Conservation (phyloP, 2,888 invertebrate genomes). For the Encarsia formosa region DNA sequence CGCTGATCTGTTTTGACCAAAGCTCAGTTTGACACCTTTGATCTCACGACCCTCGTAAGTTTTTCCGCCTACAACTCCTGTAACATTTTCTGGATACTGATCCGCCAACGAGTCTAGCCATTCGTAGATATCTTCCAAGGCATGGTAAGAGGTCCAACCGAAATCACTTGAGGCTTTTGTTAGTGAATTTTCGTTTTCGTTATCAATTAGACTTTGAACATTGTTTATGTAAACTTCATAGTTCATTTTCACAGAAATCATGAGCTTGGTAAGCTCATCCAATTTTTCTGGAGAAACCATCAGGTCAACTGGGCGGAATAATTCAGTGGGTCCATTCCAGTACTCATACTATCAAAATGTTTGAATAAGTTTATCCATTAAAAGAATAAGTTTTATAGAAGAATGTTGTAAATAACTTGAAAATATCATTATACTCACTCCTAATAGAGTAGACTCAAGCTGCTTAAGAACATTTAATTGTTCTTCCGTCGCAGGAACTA, state of each 20-base stretch:
- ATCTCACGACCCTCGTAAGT: conserved; percentile 61
- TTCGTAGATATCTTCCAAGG: conserved; percentile 54
- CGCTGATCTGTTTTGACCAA: conserved; percentile 51
- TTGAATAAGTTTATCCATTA: too few relatives aligned
- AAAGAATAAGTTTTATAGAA: too few relatives aligned
- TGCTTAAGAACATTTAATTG: conserved; percentile 49
- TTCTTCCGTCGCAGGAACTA: conserved; percentile 53
- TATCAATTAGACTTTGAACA: conserved; percentile 55
- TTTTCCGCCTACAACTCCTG: conserved; percentile 50
- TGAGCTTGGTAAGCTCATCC: conserved; percentile 51
- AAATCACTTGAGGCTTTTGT: conserved; percentile 42
- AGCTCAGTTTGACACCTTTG: conserved; percentile 57
- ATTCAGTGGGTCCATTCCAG: conserved; percentile 35
- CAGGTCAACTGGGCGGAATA: conserved; percentile 52
- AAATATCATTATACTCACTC: conserved; percentile 23
- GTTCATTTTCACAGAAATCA: conserved; percentile 38
- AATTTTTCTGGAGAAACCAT: conserved; percentile 60
- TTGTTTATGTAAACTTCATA: conserved; percentile 54
- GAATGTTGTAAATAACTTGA: too few relatives aligned
- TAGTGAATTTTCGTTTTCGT: conserved; percentile 26
- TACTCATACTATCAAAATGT: conserved; percentile 31
- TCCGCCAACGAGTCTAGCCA: conserved; percentile 56
- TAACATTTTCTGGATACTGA: conserved; percentile 51
- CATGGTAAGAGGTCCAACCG: conserved; percentile 60
- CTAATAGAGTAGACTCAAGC: conserved; percentile 3